These are phyloP conservation scores for Coracopsis vasa DNA, from an alignment of 2,113 vertebrate genomes.

Conservation along the genomic window DNA sequence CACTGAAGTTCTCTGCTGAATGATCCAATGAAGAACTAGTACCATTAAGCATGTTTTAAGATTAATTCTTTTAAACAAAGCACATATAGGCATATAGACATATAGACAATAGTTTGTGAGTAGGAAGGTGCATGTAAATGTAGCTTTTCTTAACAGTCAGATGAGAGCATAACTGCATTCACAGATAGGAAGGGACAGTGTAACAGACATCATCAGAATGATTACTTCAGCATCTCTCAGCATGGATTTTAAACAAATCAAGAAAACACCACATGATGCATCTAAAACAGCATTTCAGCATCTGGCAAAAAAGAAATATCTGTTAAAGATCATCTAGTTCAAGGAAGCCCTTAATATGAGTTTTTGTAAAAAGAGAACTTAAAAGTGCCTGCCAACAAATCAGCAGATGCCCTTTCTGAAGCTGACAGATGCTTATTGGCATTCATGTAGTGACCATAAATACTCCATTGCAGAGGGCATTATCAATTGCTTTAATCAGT, in stretches of 20 bases:
- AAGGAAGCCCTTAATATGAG: slow-evolving; percentile 31
- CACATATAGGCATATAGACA: not conserved
- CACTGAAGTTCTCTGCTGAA: not conserved
- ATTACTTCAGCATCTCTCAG: slow-evolving; percentile 11
- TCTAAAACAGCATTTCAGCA: slow-evolving; percentile 45
- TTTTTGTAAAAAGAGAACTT: slow-evolving; percentile 49
- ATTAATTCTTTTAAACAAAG: not conserved
- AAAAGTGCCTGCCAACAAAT: slow-evolving; percentile 54
- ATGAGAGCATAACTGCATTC: not conserved
- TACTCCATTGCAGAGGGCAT: not conserved
- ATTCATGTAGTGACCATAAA: slow-evolving; percentile 40
- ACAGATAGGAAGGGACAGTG: not conserved
- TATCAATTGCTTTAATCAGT: slow-evolving; percentile 52
- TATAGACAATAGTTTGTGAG: not conserved
- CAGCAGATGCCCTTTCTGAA: slow-evolving; percentile 42
- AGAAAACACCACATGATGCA: slow-evolving; percentile 8
- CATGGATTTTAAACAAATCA: slow-evolving; percentile 12
- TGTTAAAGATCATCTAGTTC: not conserved
- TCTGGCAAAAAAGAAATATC: slow-evolving; percentile 25
- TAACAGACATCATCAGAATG: not conserved
- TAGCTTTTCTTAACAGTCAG: not conserved
- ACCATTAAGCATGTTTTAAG: not conserved
- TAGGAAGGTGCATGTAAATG: not conserved
- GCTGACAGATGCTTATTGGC: slow-evolving; percentile 15
- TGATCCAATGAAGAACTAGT: not conserved